Base-by-base conservation (phyloP, 2,888 invertebrate species). In the Amiota minor region DNA sequence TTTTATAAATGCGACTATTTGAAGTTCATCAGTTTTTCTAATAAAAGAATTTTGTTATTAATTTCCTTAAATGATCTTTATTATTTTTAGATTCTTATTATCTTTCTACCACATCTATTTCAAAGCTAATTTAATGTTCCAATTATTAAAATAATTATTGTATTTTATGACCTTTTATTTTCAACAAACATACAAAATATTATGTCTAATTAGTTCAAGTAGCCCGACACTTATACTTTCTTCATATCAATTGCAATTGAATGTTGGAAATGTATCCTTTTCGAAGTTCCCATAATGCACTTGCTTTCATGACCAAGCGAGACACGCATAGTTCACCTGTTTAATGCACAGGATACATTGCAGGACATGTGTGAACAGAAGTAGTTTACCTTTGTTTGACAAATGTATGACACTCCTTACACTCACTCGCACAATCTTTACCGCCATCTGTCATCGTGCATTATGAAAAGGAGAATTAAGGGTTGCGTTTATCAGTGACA, bases 251-350 rank as follows among this genome's bases (percentile, higher is more conserved):
- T 59, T 59, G 59, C 9, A n/a, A 16, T 53, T 53, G 16, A 53
- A n/a, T 16, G 1, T 53, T 53, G n/a, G 53, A 53, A 16, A 53
- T n/a, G n/a, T 53, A 9, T 53, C 16, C 53, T 16, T 16, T 16
- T 53, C 6, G 53, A 45, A 11, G 2, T 59, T 59, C 59, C 18
- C 59, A 59, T 59, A 59, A 3, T 59, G 20, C 59, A 59, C 59
- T 59, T 59, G 59, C 59, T 16, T 18, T 4, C n/a, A 9, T n/a
- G 11, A 10, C 2, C 18, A 59, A 16, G 2, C 56, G n/a, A 70
- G 16, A n/a, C 70, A 56, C 55, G 53, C 70, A 70, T 70, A 70
- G 70, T 45, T 70, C 70, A 70, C 70, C 70, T 70, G 70, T 47
- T n/a, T 12, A 20, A 10, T 49, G 11, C 4, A 4, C 59, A 59